Base-by-base conservation (phyloP, 2,888 invertebrate species). In the Hydraecia micacea region DNA sequence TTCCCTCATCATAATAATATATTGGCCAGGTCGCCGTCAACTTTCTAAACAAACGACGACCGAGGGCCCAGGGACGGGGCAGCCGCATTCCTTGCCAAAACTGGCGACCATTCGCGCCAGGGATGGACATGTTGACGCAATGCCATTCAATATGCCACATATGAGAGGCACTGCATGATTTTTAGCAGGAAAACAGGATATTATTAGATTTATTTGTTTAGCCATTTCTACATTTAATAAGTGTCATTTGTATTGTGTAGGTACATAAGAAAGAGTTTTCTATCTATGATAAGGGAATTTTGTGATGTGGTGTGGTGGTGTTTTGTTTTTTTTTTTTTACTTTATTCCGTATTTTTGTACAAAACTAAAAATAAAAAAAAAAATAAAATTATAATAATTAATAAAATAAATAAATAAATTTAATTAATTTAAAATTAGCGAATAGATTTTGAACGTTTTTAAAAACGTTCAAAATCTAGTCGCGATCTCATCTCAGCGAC, bases 81-180 rank as follows among this genome's bases (percentile, higher is more conserved):
- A 77, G 79, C 85, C 91, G 87, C 94, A 94, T 95, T 92, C 94
- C 94, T 84, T 77, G 90, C 95, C 95, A 92, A 95, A 95, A 89
- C 77, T 86, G 94, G 93, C 87, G 85, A 55, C 65, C 70, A 69
- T 83, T 83, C 62, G 79, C 87, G 87, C 93, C 92, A 82, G 87
- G 88, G 90, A 92, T 91, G 93, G 92, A 72, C 70, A 79, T 88
- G 92, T 91, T 95, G 94, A 95, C 95, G 95, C 93, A 95, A 94
- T 86, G 91, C 91, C 91, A 92, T 93, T 93, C 93, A 93, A 92
- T 90, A 91, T 86, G 87, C 84, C 91, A 90, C 89, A 83, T 77
- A 69, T 68, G 70, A 78, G 91, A 88, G 86, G 83, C 71, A 18
- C 79, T 52, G 75, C 81, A 91, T 88, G 68, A 76, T 67, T 85